Conservation (phyloP, 2,113 vertebrate genomes). For the Bubo blakistoni region DNA sequence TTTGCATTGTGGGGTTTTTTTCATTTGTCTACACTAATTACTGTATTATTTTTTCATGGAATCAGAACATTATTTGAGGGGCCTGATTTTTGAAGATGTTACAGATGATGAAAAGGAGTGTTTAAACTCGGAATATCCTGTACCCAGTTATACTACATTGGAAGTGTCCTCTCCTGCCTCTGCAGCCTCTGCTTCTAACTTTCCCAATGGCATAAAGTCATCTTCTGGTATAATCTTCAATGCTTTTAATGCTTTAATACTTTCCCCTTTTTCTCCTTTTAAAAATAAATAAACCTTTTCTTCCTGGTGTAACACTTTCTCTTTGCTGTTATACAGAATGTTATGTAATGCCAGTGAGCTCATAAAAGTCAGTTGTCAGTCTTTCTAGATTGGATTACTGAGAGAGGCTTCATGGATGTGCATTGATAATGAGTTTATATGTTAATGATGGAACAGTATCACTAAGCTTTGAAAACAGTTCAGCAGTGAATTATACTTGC, state of each 20-base stretch:
- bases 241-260: background rate
- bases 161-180: conserved; percentile 6
- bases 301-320: background rate
- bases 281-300: background rate
- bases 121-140: background rate
- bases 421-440: background rate
- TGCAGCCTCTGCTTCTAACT: background rate
- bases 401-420: background rate
- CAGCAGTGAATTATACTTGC: background rate
- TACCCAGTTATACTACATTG: background rate
- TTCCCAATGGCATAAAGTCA: background rate
- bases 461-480: background rate
- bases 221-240: conserved; percentile 65
- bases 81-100: conserved; percentile 9
- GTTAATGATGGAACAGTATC: background rate
- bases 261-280: background rate
- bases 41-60: background rate
- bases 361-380: background rate
- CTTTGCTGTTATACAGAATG: background rate
- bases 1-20: background rate
- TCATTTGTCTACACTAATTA: background rate
- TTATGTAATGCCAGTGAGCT: background rate
- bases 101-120: conserved; percentile 2
- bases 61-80: conserved; percentile 2
- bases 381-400: background rate